Base-by-base conservation (phyloP, 2,888 invertebrate species). In the Adelphocoris suturalis region DNA sequence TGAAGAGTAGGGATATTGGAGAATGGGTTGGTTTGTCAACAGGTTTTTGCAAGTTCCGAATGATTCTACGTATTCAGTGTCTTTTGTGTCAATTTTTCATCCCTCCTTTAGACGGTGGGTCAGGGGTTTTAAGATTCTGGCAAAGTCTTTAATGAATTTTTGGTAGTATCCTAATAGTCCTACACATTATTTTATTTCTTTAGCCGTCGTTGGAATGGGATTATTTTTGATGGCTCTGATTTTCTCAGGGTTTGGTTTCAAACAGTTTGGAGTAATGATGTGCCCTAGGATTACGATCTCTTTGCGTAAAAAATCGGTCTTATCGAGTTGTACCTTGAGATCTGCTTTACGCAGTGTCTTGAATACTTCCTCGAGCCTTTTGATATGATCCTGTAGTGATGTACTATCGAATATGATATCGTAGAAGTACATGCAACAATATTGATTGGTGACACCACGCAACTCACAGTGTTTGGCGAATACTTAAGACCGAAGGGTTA, bases 251-350 rank as follows among this genome's bases (percentile, higher is more conserved):
- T 81, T 81, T 37, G 81, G 81, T 81, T 81, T 91, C 84, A 91
- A 37, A 14, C 91, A 89, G 3, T 86, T 75, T 57, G 78, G 12
- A 0, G 89, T 90, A 13, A 90, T 57, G 3, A 89, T 19, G 57
- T 89, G 89, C 14, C 91, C 91, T 86, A 90, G 52, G 28, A 86
- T 90, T 27, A 48, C 81, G 7, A 91, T 80, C 48, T 89, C 90
- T 90, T 75, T 84, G 7, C 61, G 11, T 14, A 90, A 37, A 23
- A 91, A 91, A 57, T 91, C 89, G 0, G 84, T 46, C 46, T 91
- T 91, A 14, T 81, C 81, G 12, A 47, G 19, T 81, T 81, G 81
- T 0, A 81, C 19, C 46, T 47, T 81, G 0, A 89, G 61, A 57
- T 89, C 86, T 2, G 68, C 84, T 47, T 82, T 28, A 55, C 78